Percentiles rank a stretch among this genome's conserved stretches.
These are phyloP conservation scores for Ciconia maguari DNA, from an alignment of 2,113 vertebrate species.

Conservation along the genomic window DNA sequence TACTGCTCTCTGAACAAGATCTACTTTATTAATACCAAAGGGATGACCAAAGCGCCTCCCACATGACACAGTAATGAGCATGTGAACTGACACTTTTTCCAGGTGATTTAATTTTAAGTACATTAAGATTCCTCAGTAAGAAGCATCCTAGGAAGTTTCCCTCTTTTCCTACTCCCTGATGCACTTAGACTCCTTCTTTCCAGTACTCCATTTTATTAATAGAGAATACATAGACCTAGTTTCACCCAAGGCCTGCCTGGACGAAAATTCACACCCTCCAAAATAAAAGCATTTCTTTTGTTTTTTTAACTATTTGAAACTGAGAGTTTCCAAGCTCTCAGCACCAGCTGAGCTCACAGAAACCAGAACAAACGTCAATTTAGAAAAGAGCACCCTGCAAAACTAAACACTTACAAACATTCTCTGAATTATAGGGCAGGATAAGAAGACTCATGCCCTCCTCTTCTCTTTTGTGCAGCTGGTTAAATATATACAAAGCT, in stretches of 20 bases:
- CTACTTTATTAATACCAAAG: conserved; percentile 41
- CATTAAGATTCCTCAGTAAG: conserved; percentile 46
- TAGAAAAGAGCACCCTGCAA: conserved; percentile 80
- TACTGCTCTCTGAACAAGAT: conserved; percentile 50
- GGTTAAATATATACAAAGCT: conserved; percentile 80
- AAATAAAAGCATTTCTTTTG: conserved; percentile 75
- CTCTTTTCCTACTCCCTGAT: conserved; percentile 53
- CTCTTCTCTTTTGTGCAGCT: conserved; percentile 75
- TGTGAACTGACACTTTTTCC: conserved; percentile 43
- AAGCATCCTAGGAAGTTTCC: conserved; percentile 48
- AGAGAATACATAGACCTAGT: conserved; percentile 68
- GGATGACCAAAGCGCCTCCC: conserved; percentile 22
- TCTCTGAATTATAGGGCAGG: conserved; percentile 73
- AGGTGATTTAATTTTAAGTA: conserved; percentile 45
- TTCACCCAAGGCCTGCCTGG: conserved; percentile 93
- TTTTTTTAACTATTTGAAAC: conserved; percentile 69
- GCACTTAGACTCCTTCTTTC: conserved; percentile 45
- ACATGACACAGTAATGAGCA: conserved; percentile 20
- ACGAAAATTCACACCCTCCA: conserved; percentile 77
- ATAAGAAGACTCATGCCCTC: conserved; percentile 51
- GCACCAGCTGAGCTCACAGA: conserved; percentile 79
- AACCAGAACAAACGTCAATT: conserved; percentile 74
- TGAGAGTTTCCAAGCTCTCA: conserved; percentile 75
- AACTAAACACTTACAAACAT: conserved; percentile 79
- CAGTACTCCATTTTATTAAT: conserved; percentile 46